phyloP scores from a whole-genome alignment of 2,113 vertebrate species.

The Lepus timidus region DNA sequence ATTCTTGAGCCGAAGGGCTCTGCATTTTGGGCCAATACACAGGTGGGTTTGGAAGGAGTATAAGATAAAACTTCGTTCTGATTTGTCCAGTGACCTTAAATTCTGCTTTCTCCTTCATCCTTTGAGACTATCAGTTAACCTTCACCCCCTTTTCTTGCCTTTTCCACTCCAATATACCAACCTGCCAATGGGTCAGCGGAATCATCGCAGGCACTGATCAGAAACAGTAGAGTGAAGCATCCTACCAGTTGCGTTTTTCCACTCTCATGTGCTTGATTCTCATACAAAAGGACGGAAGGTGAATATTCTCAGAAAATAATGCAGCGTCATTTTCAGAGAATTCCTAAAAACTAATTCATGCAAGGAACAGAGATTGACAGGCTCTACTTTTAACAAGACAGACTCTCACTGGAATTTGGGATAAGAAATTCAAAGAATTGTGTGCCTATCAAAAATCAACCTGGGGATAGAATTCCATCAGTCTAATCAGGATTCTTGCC shows the following conservation, averaged over 20 bases:
- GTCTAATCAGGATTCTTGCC: conserved; percentile 46
- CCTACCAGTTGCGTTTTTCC: not conserved
- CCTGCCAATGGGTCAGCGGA: not conserved
- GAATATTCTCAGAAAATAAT: conserved; percentile 39
- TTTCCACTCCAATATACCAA: not conserved
- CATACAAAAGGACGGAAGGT: not conserved
- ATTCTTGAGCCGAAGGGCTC: not conserved
- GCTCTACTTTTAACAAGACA: conserved; percentile 51
- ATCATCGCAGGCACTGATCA: fast-evolving
- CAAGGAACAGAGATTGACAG: conserved; percentile 27
- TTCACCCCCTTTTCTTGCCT: not conserved
- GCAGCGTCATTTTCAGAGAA: conserved; percentile 41
- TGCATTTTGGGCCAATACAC: not conserved
- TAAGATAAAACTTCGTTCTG: not conserved
- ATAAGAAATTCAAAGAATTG: conserved; percentile 73
- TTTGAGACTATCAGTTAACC: not conserved
- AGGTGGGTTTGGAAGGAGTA: fast-evolving
- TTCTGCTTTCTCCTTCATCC: not conserved
- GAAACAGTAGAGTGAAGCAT: not conserved
- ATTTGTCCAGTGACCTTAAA: not conserved
- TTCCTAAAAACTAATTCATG: conserved; percentile 62
- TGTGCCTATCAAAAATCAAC: conserved; percentile 74
- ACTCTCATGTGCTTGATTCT: not conserved
- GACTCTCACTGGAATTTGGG: conserved; percentile 43
- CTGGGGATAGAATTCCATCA: conserved; percentile 64